phyloP scores from a whole-genome alignment of 2,797 vertebrate genomes.

The Babyrousa celebensis region DNA sequence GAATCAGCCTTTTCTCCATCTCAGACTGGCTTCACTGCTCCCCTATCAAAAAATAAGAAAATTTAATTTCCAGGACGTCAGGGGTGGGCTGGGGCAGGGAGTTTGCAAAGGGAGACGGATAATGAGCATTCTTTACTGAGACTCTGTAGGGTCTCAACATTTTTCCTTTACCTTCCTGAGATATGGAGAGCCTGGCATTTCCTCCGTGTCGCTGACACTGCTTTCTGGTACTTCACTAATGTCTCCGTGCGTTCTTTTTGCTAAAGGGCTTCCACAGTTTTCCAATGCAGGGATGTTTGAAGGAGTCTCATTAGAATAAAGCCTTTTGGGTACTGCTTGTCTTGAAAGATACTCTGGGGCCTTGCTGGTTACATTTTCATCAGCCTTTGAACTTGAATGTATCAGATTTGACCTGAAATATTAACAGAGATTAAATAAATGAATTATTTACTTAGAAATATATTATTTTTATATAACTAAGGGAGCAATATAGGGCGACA shows the following conservation, averaged over 20 bases:
- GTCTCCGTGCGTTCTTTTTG: neutral
- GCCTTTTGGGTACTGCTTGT: conserved; percentile 55
- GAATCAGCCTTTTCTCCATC: neutral
- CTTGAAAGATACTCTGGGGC: rapidly evolving
- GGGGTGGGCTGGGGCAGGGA: neutral
- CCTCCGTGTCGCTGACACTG: rapidly evolving
- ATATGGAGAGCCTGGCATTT: neutral
- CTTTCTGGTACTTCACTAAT: rapidly evolving
- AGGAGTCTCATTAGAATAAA: neutral
- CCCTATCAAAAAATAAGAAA: neutral
- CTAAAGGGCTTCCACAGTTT: neutral
- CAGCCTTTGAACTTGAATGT: rapidly evolving
- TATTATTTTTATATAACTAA: conserved; percentile 32
- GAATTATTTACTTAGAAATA: conserved; percentile 38
- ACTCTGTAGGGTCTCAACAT: rapidly evolving
- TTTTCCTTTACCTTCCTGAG: conserved; percentile 85
- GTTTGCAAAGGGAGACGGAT: neutral
- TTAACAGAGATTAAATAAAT: conserved; percentile 26
- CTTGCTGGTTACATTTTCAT: neutral
- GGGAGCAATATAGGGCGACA: neutral
- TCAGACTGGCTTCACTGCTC: neutral
- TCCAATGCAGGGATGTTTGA: rapidly evolving
- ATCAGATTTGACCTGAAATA: conserved; percentile 57
- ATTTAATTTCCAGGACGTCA: neutral
- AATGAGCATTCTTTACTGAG: neutral